Base-by-base conservation (phyloP, 2,888 invertebrate genomes). In the Escarpia spicata region DNA sequence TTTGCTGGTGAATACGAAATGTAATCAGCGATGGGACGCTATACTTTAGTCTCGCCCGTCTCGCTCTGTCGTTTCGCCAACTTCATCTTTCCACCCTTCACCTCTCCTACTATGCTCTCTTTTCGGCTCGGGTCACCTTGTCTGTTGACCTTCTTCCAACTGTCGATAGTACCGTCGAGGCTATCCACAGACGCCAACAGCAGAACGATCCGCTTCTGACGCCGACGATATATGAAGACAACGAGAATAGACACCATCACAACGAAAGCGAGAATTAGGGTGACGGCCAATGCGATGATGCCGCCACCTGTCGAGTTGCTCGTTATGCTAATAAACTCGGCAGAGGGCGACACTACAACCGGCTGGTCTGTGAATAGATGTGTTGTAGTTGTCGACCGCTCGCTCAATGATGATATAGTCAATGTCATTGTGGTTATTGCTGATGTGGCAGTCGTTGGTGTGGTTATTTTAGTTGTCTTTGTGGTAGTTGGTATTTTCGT, bases 11-110 rank as follows among this genome's bases (percentile, higher is more conserved):
- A 75, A n/a, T 75, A n/a, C n/a, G 75, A 75, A 26, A n/a, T 75
- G 75, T 75, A 19, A 1, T 75, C 19, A 26, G 26, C n/a, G 75
- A 26, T 6, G 8, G n/a, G 19, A 75, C 75, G 6, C 75, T 75
- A 75, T 26, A 75, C 75, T 75, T 75, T 75, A 15, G 75, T 26
- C 26, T 75, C 75, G 75, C 75, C 75, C 4, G 75, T 26, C 26
- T 75, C 75, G 75, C 75, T 75, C 75, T 75, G 75, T 75, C n/a
- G 75, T 75, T 26, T 75, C 75, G 75, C 75, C 75, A 75, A n/a
- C n/a, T 75, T 75, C 75, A 75, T 75, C 75, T 75, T 75, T n/a
- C 75, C 75, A n/a, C 26, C 75, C 26, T n/a, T 75, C 75, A 75
- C 75, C 75, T 19, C n/a, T n/a, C 75, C 75, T 6, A 75, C 75